Evolutionary conservation across 2,113 vertebrate genomes (phyloP).

Genomic region (Octodon degus): DNA sequence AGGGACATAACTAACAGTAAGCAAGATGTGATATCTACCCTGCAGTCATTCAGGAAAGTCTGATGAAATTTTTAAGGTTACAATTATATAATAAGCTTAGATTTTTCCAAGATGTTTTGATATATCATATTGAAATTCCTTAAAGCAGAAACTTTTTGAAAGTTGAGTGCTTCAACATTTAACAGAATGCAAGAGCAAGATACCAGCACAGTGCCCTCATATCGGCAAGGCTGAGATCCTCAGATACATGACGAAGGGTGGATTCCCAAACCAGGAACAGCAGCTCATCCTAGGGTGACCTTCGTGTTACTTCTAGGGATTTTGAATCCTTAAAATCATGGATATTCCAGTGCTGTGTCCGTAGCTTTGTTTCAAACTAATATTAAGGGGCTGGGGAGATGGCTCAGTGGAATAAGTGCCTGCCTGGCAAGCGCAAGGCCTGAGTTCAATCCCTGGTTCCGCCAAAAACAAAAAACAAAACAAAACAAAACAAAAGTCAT

Average conservation of each 20-base stretch:
- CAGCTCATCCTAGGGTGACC: neutral
- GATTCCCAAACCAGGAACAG: neutral
- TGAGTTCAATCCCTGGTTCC: too few species aligned
- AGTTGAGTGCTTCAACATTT: neutral
- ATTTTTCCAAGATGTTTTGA: neutral
- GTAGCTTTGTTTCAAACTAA: conserved; percentile 6
- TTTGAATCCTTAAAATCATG: conserved; percentile 1
- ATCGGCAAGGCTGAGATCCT: neutral
- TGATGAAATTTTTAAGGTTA: conserved; percentile 25
- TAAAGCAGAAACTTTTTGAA: neutral
- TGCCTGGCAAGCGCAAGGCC: too few species aligned
- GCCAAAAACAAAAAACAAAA: too few species aligned
- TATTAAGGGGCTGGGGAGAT: neutral
- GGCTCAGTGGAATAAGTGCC: too few species aligned
- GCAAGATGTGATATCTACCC: neutral
- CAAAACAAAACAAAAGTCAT: too few species aligned
- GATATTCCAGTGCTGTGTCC: neutral
- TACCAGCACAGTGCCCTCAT: neutral
- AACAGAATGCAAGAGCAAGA: neutral
- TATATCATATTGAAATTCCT: neutral
- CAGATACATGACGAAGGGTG: neutral
- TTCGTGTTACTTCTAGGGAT: neutral
- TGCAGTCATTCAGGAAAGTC: neutral
- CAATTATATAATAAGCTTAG: neutral
- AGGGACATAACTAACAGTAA: neutral